A percentile compares a stretch with the other conserved stretches of the same genome.
phyloP scores from a whole-genome alignment of 2,797 vertebrate species.

The Cossypha dichroa region DNA sequence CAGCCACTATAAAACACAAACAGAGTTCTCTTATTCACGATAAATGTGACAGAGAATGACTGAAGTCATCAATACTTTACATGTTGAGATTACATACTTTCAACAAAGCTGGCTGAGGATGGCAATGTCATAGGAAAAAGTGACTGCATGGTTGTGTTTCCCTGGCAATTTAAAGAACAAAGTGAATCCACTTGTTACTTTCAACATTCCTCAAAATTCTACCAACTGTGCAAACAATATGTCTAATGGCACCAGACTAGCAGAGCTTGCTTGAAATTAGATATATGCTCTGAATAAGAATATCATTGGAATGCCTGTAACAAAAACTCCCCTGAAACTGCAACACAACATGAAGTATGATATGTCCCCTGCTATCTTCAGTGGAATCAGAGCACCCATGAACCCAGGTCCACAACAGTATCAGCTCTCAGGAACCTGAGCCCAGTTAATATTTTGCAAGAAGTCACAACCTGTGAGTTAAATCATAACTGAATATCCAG shows the following conservation, averaged over 20 bases:
- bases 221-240: slow-evolving; percentile 63
- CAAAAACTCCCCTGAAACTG: slow-evolving; percentile 20
- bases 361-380: neutral
- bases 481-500: neutral
- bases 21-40: neutral
- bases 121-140: neutral
- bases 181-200: slow-evolving; percentile 44
- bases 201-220: slow-evolving; percentile 38
- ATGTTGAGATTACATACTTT: neutral
- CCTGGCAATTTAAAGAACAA: slow-evolving; percentile 39
- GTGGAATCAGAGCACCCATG: neutral
- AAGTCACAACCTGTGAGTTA: neutral
- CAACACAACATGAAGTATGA: neutral
- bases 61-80: neutral
- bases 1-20: neutral
- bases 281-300: slow-evolving; percentile 41
- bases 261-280: slow-evolving; percentile 37
- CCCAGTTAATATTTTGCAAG: neutral
- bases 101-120: slow-evolving; percentile 24
- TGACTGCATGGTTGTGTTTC: neutral
- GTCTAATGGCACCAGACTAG: slow-evolving; percentile 50
- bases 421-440: neutral
- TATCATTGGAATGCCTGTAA: neutral
- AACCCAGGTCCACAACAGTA: neutral
- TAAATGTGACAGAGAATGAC: neutral